phyloP scores from a whole-genome alignment of 2,888 invertebrate genomes.

The Didymodactylos carnosus region DNA sequence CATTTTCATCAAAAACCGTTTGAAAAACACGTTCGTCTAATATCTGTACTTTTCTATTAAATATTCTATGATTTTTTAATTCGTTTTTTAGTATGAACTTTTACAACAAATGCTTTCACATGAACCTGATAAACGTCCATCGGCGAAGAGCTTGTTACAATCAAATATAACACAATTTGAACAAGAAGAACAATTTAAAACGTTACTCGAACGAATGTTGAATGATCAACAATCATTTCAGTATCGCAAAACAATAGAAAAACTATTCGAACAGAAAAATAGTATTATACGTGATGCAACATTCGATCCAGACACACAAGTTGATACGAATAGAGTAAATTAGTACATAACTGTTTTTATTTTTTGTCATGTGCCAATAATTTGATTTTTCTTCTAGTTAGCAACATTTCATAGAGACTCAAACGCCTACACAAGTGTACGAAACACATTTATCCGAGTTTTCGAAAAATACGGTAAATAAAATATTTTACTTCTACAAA shows the following conservation, averaged over 20 bases:
- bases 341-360: not conserved
- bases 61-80: not conserved
- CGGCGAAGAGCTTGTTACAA: conserved; percentile 59
- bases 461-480: not conserved
- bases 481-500: no score
- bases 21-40: conserved; percentile 1
- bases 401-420: not conserved
- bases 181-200: conserved; percentile 42
- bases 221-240: conserved; percentile 11
- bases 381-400: not conserved
- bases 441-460: not conserved
- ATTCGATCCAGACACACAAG: not conserved
- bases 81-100: conserved; percentile 21
- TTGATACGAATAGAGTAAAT: not conserved
- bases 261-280: conserved; percentile 8
- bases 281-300: conserved; percentile 3
- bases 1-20: conserved; percentile 4
- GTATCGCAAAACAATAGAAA: conserved; percentile 4
- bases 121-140: conserved; percentile 60
- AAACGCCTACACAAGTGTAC: not conserved
- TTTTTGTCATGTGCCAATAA: no score
- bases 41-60: not conserved
- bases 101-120: conserved; percentile 59
- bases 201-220: conserved; percentile 44
- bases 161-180: conserved; percentile 66